A percentile compares a stretch with the other conserved stretches of the same genome.
These are phyloP conservation scores for Shinisaurus crocodilurus DNA, from an alignment of 2,113 vertebrate species.

Conservation along the genomic window DNA sequence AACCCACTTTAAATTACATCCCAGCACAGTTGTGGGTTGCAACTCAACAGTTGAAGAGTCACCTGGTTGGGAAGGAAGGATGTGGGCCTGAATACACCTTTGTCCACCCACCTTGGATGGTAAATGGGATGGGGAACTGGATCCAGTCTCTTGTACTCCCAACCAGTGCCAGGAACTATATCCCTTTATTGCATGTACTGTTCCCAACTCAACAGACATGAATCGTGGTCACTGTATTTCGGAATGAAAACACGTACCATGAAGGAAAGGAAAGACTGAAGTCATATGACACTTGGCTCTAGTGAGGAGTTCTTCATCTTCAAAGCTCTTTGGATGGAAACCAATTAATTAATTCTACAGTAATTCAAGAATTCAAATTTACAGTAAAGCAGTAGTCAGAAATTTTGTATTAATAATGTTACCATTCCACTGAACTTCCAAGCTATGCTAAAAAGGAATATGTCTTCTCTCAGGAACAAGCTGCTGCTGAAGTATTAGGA, in stretches of 20 bases:
- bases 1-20: too few species aligned
- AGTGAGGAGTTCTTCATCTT: conserved; percentile 9
- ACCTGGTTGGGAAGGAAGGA: not conserved
- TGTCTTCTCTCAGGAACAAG: conserved; percentile 31
- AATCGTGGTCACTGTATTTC: not conserved
- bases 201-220: not conserved
- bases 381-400: conserved; percentile 17
- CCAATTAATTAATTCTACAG: conserved; percentile 51
- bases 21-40: too few species aligned
- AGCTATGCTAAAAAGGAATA: conserved; percentile 36
- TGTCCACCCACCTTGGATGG: too few species aligned
- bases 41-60: too few species aligned
- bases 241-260: conserved; percentile 27
- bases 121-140: not conserved
- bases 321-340: conserved; percentile 42
- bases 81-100: not conserved
- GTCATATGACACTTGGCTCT: not conserved
- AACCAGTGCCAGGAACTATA: not conserved
- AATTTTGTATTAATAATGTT: conserved; percentile 54
- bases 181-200: not conserved
- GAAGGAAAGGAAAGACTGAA: conserved; percentile 13
- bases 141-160: not conserved
- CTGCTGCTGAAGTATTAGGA: conserved; percentile 16
- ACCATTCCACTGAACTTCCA: conserved; percentile 41
- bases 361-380: conserved; percentile 41